Base-by-base conservation (phyloP, 2,113 vertebrate species). In the Barnardius zonarius region DNA sequence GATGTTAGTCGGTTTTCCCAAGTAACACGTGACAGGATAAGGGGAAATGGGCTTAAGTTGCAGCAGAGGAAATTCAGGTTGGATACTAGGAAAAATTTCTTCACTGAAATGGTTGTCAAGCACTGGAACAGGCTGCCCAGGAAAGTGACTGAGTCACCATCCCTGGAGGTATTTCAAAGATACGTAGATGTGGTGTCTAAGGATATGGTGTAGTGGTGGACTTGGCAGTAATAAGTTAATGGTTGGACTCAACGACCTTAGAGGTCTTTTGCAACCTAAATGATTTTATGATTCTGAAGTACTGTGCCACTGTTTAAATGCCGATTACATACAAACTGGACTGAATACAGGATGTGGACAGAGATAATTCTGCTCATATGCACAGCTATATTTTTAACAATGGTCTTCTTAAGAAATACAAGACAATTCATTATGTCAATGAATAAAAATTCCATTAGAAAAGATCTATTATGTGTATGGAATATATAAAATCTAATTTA, bases 121-220 rank as follows among this genome's bases (percentile, higher is more conserved):
- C 23, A 28, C 9, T 19, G 16, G 12, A 80, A 41, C 9, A 49
- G 16, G 13, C 5, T 64, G 67, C 19, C 19, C 8, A 55, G 13
- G 30, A 8, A 54, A 48, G 13, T 41, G 9, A 6, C n/a, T 1
- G n/a, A 64, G 12, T n/a, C 75, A 19, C 15, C 24, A 48, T 59
- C 33, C 33, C 20, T 59, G 18, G 6, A 59, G 6, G 33, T n/a
- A n/a, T 41, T 63, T 80, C 63, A 69, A 79, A 79, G 39, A 54
- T 1, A 1, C 11, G 11, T 63, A 46, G 46, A 41, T 8, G 28
- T 13, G 30, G 7, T 4, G 1, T 9, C 55, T 28, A 57, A 30
- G 4, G 49, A 35, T 13, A n/a, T 59, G 33, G 20, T 41, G 49
- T 27, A 72, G 15, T 48, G 30, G 9, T n/a, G 44, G 46, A 23